Conservation (phyloP, 2,797 vertebrate genomes). For the Pyrocephalus nanus region DNA sequence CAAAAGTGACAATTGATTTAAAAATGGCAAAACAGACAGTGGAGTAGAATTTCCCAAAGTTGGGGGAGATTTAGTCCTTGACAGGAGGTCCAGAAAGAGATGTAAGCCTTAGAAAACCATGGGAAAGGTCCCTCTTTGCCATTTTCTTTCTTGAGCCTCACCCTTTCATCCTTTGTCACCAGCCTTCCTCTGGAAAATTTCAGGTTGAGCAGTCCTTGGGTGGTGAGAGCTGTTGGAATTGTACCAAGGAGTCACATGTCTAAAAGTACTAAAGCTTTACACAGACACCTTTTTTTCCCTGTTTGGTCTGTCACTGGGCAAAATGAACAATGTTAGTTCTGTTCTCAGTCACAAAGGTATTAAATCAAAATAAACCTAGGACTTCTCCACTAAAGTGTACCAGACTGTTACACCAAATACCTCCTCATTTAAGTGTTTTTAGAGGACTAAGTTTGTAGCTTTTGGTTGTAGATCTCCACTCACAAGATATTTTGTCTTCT, state of each 20-base stretch:
- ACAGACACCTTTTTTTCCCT: background rate
- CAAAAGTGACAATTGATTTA: background rate
- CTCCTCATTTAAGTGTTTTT: background rate
- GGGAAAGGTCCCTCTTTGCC: background rate
- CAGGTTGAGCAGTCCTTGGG: background rate
- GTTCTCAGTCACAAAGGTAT: background rate
- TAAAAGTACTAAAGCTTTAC: background rate
- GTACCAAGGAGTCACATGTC: background rate
- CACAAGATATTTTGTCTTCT: background rate
- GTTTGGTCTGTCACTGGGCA: background rate
- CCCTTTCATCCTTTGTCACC: background rate
- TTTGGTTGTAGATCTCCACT: background rate
- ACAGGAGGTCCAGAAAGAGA: background rate
- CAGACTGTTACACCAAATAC: background rate
- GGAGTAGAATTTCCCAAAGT: background rate
- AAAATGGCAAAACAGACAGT: background rate
- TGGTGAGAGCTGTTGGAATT: background rate
- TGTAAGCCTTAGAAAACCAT: background rate
- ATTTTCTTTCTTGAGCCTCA: background rate
- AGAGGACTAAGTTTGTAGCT: background rate
- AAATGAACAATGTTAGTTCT: background rate
- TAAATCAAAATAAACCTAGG: background rate
- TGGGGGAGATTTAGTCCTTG: background rate
- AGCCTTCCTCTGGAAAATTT: background rate
- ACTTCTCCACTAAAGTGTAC: background rate